Percentiles rank a stretch among this genome's conserved stretches.
Evolutionary conservation across 2,888 invertebrate genomes (phyloP).

Genomic region (Thelaira solivaga): DNA sequence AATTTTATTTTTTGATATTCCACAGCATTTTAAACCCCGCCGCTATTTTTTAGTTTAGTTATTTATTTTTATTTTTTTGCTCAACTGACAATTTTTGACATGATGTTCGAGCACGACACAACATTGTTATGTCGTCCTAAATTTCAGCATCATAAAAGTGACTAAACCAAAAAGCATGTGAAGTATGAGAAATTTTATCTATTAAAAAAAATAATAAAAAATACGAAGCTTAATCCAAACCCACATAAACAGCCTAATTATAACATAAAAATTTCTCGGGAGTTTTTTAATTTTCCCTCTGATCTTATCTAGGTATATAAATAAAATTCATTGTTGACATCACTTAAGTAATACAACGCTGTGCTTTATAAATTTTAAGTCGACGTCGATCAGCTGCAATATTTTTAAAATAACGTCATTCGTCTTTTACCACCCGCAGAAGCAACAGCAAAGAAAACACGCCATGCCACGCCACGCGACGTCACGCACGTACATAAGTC

Average conservation of each 20-base stretch:
- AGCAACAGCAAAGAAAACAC: too few species aligned
- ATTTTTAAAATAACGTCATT: too few species aligned
- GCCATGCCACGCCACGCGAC: too few species aligned
- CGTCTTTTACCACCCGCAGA: too few species aligned
- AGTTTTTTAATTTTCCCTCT: too few species aligned
- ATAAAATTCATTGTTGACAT: too few species aligned
- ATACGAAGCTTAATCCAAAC: background rate
- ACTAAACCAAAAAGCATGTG: constrained; percentile 5
- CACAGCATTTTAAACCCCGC: constrained; percentile 28
- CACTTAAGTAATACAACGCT: too few species aligned
- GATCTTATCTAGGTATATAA: too few species aligned
- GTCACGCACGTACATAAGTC: too few species aligned
- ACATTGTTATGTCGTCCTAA: constrained; percentile 56
- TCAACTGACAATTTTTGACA: constrained; percentile 54
- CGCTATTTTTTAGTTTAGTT: constrained; percentile 13
- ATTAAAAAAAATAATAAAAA: background rate
- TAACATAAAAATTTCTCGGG: too few species aligned
- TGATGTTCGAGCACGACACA: constrained; percentile 46
- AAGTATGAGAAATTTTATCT: constrained; percentile 17
- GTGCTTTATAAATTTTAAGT: too few species aligned
- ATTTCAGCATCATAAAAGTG: constrained; percentile 31
- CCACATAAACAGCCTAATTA: background rate
- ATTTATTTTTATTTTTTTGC: constrained; percentile 11
- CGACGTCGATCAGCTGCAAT: too few species aligned
- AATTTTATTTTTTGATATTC: constrained; percentile 1